phyloP scores from a whole-genome alignment of 2,888 invertebrate species.

The Geotrupes spiniger region DNA sequence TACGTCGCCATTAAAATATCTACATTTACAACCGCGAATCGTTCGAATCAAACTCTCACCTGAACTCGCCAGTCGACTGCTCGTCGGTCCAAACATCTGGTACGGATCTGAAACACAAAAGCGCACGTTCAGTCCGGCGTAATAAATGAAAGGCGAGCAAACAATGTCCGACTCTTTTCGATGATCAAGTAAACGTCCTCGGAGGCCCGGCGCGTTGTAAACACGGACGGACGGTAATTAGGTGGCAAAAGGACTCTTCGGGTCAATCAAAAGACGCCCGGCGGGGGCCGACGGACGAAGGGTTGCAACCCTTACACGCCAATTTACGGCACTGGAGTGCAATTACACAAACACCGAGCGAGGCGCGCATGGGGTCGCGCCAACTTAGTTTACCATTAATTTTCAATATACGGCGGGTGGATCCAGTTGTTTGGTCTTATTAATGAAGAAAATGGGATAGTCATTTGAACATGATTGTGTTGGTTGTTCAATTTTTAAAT shows the following conservation, averaged over 20 bases:
- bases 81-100: slow-evolving; percentile 96
- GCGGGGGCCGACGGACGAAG: slow-evolving; percentile 24
- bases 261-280: slow-evolving; percentile 37
- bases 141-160: not conserved
- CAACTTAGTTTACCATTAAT: too few relatives aligned
- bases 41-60: too few relatives aligned
- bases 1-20: too few relatives aligned
- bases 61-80: slow-evolving; percentile 93
- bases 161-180: slow-evolving; percentile 3
- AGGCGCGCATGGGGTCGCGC: too few relatives aligned
- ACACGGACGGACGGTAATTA: slow-evolving; percentile 30
- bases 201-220: slow-evolving; percentile 27
- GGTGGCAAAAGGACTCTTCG: slow-evolving; percentile 32
- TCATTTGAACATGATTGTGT: too few relatives aligned
- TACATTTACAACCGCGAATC: too few relatives aligned
- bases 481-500: too few relatives aligned
- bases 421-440: too few relatives aligned
- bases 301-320: slow-evolving; percentile 18
- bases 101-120: slow-evolving; percentile 83
- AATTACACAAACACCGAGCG: too few relatives aligned
- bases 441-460: too few relatives aligned
- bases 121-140: too few relatives aligned
- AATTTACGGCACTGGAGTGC: slow-evolving; percentile 5
- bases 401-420: too few relatives aligned
- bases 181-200: slow-evolving; percentile 14